phyloP scores from a whole-genome alignment of 2,113 vertebrate genomes.

The Ahaetulla prasina region DNA sequence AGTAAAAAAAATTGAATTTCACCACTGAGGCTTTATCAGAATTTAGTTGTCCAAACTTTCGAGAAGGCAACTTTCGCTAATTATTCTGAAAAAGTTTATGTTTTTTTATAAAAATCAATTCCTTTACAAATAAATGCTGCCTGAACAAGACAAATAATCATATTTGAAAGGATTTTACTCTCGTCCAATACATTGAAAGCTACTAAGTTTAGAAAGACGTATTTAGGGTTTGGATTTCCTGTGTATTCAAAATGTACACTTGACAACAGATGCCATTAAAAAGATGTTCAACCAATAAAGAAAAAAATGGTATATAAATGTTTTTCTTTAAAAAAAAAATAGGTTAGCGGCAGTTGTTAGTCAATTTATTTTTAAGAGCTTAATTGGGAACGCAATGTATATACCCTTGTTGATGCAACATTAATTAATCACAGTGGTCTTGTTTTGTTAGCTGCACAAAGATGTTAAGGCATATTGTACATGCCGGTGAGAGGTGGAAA shows the following conservation, averaged over 20 bases:
- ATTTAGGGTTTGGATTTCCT: constrained; percentile 46
- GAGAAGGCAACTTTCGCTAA: background rate
- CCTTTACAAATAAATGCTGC: constrained; percentile 51
- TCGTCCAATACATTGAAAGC: background rate
- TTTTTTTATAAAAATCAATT: constrained; percentile 34
- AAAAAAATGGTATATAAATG: constrained; percentile 58
- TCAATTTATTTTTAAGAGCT: constrained; percentile 41
- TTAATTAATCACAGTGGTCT: constrained; percentile 48
- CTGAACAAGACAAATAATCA: constrained; percentile 60
- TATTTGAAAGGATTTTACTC: constrained; percentile 30
- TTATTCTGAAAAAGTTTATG: background rate
- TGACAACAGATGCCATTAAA: constrained; percentile 64
- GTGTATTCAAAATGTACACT: constrained; percentile 50
- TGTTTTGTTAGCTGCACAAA: constrained; percentile 33
- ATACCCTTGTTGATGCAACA: constrained; percentile 57
- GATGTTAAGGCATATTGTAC: constrained; percentile 36
- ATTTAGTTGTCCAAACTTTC: background rate
- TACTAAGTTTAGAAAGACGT: background rate
- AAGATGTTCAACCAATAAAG: constrained; percentile 61
- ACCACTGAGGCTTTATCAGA: no score
- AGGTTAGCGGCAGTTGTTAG: constrained; percentile 57
- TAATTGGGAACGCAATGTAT: constrained; percentile 45
- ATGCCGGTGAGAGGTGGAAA: constrained; percentile 41
- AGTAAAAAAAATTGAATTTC: no score
- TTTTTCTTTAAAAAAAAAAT: constrained; percentile 58